Percentiles rank a stretch among this genome's conserved stretches.
Conservation (phyloP, 2,797 vertebrate species). For the Chloroceryle inda region DNA sequence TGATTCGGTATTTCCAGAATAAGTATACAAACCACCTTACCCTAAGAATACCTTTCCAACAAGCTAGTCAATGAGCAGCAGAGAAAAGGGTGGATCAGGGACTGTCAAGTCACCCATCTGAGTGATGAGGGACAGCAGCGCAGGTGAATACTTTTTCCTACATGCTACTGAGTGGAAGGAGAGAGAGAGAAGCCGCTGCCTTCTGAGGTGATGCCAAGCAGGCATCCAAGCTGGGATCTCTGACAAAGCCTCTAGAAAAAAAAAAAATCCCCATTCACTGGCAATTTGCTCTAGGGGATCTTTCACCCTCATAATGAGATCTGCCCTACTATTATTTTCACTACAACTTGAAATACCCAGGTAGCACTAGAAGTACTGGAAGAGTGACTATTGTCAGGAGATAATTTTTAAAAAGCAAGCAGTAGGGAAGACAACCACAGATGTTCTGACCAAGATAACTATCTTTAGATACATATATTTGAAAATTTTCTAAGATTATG, state of each 20-base stretch:
- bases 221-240: neutral
- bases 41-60: neutral
- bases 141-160: neutral
- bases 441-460: neutral
- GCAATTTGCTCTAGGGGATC: neutral
- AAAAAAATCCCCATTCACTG: fast-evolving
- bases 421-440: neutral
- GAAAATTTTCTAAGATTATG: neutral
- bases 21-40: neutral
- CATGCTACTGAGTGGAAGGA: neutral
- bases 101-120: neutral
- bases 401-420: neutral
- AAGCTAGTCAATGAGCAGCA: neutral
- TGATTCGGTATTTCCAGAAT: neutral
- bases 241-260: neutral
- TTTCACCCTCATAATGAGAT: neutral
- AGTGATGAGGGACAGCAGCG: neutral
- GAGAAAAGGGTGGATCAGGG: neutral
- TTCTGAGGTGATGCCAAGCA: neutral
- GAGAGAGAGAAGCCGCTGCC: neutral
- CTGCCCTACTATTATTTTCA: neutral
- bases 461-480: neutral
- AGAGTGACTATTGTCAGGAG: neutral
- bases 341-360: neutral
- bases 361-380: neutral